Conservation (phyloP, 2,888 invertebrate species). For the Acanthosoma haemorrhoidale region DNA sequence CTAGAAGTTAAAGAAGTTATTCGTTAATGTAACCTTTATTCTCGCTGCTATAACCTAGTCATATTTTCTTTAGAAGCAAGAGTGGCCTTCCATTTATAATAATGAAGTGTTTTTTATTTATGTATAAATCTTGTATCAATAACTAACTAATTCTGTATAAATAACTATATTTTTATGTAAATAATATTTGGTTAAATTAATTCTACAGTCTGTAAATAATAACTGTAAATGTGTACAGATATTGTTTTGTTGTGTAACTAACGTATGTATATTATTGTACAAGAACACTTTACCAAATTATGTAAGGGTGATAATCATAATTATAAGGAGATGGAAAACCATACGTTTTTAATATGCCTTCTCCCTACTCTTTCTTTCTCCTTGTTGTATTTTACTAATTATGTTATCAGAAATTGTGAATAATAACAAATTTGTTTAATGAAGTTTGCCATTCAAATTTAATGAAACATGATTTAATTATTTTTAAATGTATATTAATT, state of each 20-base stretch:
- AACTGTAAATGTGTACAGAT: conserved; percentile 23
- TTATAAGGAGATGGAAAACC: conserved; percentile 5
- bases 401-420: conserved; percentile 1
- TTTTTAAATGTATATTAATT: conserved; percentile 10
- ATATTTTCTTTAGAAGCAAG: conserved; percentile 23
- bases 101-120: neutral
- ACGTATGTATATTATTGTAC: conserved; percentile 4
- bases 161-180: conserved; percentile 23
- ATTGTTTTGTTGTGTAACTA: conserved; percentile 16
- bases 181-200: neutral
- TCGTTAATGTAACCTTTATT: conserved; percentile 4
- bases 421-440: neutral
- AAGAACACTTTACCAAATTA: conserved; percentile 17
- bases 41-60: conserved; percentile 32
- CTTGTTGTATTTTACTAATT: conserved; percentile 1
- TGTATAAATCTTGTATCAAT: neutral
- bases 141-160: conserved; percentile 9
- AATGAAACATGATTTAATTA: conserved; percentile 7
- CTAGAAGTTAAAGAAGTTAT: neutral
- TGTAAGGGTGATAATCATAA: conserved; percentile 19
- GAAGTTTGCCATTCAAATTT: neutral
- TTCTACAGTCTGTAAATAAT: conserved; percentile 9
- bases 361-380: neutral
- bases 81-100: conserved; percentile 16
- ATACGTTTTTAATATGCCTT: neutral